Conservation (phyloP, 23 tunicate species). For the Styela plicata region DNA sequence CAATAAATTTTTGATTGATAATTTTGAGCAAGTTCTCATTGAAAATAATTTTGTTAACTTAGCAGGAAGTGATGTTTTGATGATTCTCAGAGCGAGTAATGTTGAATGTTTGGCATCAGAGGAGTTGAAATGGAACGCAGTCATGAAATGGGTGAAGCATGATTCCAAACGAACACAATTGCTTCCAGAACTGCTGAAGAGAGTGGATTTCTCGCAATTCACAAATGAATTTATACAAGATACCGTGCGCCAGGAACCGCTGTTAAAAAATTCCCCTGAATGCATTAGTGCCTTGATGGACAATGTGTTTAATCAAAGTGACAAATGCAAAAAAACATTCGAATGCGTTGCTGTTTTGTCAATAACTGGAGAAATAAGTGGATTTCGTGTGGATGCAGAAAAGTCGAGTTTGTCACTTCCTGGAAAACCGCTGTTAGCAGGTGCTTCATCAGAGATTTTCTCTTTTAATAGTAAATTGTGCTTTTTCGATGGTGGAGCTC, state of each 20-base stretch:
- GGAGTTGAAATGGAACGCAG: slow-evolving; percentile 8
- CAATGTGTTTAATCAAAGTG: not conserved
- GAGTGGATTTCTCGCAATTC: not conserved
- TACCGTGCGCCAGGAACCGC: not conserved
- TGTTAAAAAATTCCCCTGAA: not conserved
- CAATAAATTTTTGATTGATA: not conserved
- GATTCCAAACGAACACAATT: not conserved
- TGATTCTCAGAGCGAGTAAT: not conserved
- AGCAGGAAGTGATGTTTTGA: not conserved
- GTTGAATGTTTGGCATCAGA: not conserved
- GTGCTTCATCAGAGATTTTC: not conserved
- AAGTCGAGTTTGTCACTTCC: not conserved
- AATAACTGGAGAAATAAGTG: not conserved
- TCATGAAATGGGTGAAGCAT: slow-evolving; percentile 6
- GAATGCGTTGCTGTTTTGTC: not conserved
- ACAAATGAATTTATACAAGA: not conserved
- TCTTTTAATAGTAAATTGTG: not conserved
- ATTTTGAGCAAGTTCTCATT: not conserved
- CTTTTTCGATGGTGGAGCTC: not conserved
- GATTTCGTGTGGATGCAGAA: not conserved
- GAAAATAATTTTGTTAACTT: not conserved
- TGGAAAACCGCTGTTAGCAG: not conserved
- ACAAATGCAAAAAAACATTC: not conserved
- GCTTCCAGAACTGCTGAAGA: not conserved
- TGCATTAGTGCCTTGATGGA: not conserved